Base-by-base conservation (phyloP, 64 coral and sea anemone species). In the Pocillopora damicornis region DNA sequence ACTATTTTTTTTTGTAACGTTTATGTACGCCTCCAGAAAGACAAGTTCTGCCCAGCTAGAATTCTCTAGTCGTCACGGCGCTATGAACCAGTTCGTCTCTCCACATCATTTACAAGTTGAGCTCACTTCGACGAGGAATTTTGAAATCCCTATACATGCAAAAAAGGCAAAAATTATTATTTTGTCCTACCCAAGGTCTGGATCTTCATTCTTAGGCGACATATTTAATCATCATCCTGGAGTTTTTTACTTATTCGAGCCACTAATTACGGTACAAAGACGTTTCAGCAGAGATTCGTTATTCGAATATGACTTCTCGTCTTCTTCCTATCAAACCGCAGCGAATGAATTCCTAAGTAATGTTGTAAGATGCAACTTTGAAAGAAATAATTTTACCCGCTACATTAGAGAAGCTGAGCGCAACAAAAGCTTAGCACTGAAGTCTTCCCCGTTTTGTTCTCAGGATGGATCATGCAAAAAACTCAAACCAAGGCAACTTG, bases 171-270 rank as follows among this genome's bases (percentile, higher is more conserved):
- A 80, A 25, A 26, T 80, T 20, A 9, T 80, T 14, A 62, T 80
- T 0, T n/a, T 80, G 58, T 80, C 78, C 7, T 61, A 35, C 34
- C 78, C 78, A 62, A 61, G 78, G 61, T 80, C 78, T 14, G 78
- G 78, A 35, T 80, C 78, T 35, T 80, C 78, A 61, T 80, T 80
- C 34, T 23, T 80, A n/a, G 78, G 78, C 15, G 78, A 61, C 9
- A n/a, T 80, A 13, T 80, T 80, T 59, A 61, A 80, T 15, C 78
- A 80, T 61, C 78, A 80, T 58, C 58, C 78, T 35, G 17, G 26
- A 80, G 78, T 80, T 35, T 61, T 80, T 11, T 80, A 80, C 23
- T 58, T 80, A 6, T 80, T 80, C 61, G 78, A 80, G 58, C 78
- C 78, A 62, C 35, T 80, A 13, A 22, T 15, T 80, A 2, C 78